A percentile compares a stretch with the other conserved stretches of the same genome.
Evolutionary conservation across 2,797 vertebrate genomes (phyloP).

Genomic region (Peromyscus melanophrys): DNA sequence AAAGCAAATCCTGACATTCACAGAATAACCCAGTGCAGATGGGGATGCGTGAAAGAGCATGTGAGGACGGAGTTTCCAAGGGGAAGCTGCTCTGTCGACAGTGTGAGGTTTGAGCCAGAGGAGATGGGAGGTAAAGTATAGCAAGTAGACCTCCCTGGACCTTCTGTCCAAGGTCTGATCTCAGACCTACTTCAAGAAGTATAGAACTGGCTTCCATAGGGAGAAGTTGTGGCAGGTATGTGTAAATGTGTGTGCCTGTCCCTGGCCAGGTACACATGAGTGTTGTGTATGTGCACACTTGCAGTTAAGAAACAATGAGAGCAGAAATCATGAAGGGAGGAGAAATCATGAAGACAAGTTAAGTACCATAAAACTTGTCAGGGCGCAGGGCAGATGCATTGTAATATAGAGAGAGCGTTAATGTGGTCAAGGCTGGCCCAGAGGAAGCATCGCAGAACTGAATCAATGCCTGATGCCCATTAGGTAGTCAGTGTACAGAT

Average conservation of each 20-base stretch:
- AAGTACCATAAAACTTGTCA: too few species aligned
- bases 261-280: neutral
- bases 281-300: neutral
- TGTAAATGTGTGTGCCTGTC: neutral
- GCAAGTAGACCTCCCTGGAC: too few species aligned
- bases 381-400: accelerated
- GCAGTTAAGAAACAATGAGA: too few species aligned
- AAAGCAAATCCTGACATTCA: too few species aligned
- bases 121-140: neutral
- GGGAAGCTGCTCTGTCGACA: accelerated
- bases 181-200: neutral
- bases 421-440: accelerated
- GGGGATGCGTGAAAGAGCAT: accelerated
- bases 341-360: neutral
- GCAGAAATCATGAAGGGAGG: neutral
- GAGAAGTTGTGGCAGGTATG: neutral
- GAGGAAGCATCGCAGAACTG: too few species aligned
- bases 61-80: accelerated
- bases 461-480: accelerated
- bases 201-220: neutral
- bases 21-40: neutral
- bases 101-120: accelerated
- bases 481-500: accelerated
- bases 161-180: neutral
- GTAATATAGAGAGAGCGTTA: accelerated